Evolutionary conservation across 2,888 invertebrate genomes (phyloP).

Genomic region (Muschampia staudingeri): DNA sequence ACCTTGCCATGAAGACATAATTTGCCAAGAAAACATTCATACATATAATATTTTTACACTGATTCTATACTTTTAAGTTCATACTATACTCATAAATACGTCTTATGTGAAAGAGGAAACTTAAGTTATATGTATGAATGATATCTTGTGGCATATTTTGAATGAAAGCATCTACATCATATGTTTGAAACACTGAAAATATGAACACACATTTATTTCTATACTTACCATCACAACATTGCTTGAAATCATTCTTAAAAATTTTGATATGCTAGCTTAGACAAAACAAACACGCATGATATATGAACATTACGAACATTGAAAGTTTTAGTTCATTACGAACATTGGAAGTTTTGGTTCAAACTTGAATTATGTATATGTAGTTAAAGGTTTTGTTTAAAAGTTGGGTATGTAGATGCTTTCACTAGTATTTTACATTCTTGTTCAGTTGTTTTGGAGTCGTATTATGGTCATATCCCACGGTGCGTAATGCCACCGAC

Average conservation of each 20-base stretch:
- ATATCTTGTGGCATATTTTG: background rate
- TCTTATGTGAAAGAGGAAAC: no score
- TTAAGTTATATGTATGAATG: background rate
- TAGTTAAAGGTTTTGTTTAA: background rate
- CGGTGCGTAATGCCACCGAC: no score
- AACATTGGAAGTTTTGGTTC: background rate
- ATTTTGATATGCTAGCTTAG: background rate
- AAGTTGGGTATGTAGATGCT: constrained; percentile 5
- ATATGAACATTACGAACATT: no score
- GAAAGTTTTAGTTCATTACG: background rate
- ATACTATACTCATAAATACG: no score
- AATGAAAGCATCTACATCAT: constrained; percentile 12
- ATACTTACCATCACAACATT: background rate
- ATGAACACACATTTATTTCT: background rate
- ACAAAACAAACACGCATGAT: background rate
- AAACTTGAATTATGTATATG: background rate
- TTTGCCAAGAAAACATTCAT: constrained; percentile 9
- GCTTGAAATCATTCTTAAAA: background rate
- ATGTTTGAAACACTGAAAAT: background rate
- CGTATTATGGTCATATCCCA: background rate
- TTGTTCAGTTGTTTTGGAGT: background rate
- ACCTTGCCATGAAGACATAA: background rate
- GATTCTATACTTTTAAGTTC: background rate
- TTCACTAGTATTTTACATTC: background rate
- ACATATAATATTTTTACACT: background rate